Percentiles rank a stretch among this genome's conserved stretches.
Conservation (phyloP, 2,888 invertebrate genomes). For the Lithophane leautieri region DNA sequence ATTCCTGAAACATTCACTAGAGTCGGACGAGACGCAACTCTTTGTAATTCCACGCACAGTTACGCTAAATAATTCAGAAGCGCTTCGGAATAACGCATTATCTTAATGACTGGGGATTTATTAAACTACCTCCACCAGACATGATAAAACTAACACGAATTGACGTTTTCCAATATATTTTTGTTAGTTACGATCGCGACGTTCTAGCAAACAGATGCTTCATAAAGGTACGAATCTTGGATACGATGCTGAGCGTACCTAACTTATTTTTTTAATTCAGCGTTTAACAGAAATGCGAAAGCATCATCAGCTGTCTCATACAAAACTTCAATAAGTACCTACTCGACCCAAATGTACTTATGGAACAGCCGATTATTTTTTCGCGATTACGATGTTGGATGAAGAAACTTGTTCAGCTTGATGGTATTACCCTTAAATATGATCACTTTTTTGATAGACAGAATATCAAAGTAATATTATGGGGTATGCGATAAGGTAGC, state of each 20-base stretch:
- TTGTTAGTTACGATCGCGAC: conserved; percentile 17
- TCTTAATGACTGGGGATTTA: conserved; percentile 67
- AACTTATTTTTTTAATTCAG: neutral
- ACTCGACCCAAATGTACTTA: neutral
- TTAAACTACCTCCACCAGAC: conserved; percentile 59
- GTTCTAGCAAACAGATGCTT: conserved; percentile 4
- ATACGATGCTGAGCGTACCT: neutral
- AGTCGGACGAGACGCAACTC: conserved; percentile 52
- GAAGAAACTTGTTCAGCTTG: neutral
- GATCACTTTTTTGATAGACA: neutral
- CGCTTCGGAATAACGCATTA: conserved; percentile 67
- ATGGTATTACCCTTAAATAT: neutral
- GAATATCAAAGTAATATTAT: neutral
- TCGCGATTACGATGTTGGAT: neutral
- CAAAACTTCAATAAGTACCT: neutral
- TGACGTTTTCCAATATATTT: conserved; percentile 41
- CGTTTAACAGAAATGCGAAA: conserved; percentile 1
- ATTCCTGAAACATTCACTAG: conserved; percentile 40
- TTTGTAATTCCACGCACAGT: conserved; percentile 76
- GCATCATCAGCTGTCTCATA: neutral
- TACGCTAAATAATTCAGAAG: conserved; percentile 74
- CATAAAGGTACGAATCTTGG: conserved; percentile 6
- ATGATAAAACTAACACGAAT: conserved; percentile 47
- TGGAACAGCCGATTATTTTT: neutral
- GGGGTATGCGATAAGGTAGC: no score